A percentile compares a stretch with the other conserved stretches of the same genome.
These are phyloP conservation scores for Paelopatides confundens DNA, from an alignment of 53 echinoderm and acorn worm species.

Conservation along the genomic window DNA sequence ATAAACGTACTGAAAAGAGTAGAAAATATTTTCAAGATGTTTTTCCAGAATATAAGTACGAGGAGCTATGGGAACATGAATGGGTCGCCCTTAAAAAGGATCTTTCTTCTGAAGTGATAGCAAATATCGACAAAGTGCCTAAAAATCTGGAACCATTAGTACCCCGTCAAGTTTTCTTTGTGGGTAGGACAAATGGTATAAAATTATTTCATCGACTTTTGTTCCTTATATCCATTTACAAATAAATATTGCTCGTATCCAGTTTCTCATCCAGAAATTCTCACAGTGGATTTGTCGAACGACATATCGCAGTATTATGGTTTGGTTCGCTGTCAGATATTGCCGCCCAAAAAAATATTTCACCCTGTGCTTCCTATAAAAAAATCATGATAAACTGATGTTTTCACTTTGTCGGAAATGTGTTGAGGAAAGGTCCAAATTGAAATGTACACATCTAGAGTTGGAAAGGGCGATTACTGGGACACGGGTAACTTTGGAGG, in stretches of 20 bases:
- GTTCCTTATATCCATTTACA: slow-evolving; percentile 65
- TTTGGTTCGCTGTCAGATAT: slow-evolving; percentile 52
- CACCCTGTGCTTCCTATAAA: slow-evolving; percentile 72
- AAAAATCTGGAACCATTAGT: not conserved
- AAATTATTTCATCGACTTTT: slow-evolving; percentile 60
- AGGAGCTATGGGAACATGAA: slow-evolving; percentile 34
- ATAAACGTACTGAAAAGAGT: slow-evolving; percentile 11
- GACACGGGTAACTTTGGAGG: too few relatives aligned
- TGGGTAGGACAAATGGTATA: slow-evolving; percentile 61
- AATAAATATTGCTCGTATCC: slow-evolving; percentile 74
- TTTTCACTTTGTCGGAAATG: slow-evolving; percentile 74
- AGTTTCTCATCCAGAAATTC: slow-evolving; percentile 52
- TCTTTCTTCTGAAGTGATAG: too few relatives aligned
- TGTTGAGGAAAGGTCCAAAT: slow-evolving; percentile 41
- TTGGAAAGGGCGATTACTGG: slow-evolving; percentile 43
- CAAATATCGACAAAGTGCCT: slow-evolving; percentile 17
- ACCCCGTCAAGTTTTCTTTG: slow-evolving; percentile 62
- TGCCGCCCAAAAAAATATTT: slow-evolving; percentile 53
- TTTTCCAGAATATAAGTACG: not conserved
- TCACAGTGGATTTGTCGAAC: too few relatives aligned
- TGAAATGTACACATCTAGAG: slow-evolving; percentile 42
- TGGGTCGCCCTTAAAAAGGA: slow-evolving; percentile 20
- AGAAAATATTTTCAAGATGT: not conserved
- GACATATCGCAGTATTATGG: slow-evolving; percentile 72
- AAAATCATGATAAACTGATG: slow-evolving; percentile 48